Percentiles rank a stretch among this genome's conserved stretches.
Conservation (phyloP, 1,140 invertebrate species). For the Caenorhabditis elegans region WBcel235 BX284602.5:4876001-4876500, state of each 20-base stretch:
- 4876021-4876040: too few species aligned
- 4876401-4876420: not conserved
- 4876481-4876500: not conserved
- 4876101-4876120: too few species aligned
- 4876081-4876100: too few species aligned
- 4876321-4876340: not conserved
- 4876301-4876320: not conserved
- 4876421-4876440: not conserved
- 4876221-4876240: slow-evolving; percentile 27
- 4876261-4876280: slow-evolving; percentile 21
- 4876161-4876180: not conserved
- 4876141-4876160: not conserved
- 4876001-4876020: too few species aligned
- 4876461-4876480: not conserved
- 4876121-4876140: slow-evolving; percentile 3
- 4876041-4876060: too few species aligned
- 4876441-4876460: not conserved
- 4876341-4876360: too few species aligned
- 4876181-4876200: not conserved
- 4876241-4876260: slow-evolving; percentile 4
- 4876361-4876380: not conserved
- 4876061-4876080: too few species aligned
- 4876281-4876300: not conserved
- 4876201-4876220: not conserved
- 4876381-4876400: not conserved